Conservation (phyloP, 2,888 invertebrate genomes). For the Esperia sulphurella region DNA sequence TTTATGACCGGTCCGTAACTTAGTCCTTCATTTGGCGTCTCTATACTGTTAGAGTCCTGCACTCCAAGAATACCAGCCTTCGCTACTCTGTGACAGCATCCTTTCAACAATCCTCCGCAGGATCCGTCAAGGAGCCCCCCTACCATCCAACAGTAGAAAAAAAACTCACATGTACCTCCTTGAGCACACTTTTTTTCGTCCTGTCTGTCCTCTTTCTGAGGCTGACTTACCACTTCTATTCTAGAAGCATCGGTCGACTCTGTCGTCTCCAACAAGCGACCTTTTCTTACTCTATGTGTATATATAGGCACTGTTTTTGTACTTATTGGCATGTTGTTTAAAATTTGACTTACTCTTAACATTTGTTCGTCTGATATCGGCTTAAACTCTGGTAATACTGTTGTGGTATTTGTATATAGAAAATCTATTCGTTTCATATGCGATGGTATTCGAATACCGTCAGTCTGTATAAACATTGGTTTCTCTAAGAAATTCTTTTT, state of each 20-base stretch:
- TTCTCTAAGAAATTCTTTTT: slow-evolving; percentile 38
- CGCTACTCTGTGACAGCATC: slow-evolving; percentile 90
- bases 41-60: slow-evolving; percentile 81
- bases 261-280: slow-evolving; percentile 34
- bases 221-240: slow-evolving; percentile 16
- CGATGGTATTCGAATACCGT: slow-evolving; percentile 15
- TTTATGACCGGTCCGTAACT: slow-evolving; percentile 87
- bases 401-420: slow-evolving; percentile 46
- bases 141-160: slow-evolving; percentile 94
- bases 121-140: slow-evolving; percentile 92
- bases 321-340: slow-evolving; percentile 43
- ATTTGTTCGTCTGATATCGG: slow-evolving; percentile 71
- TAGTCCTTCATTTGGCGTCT: slow-evolving; percentile 81
- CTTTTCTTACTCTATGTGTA: slow-evolving; percentile 38
- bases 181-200: slow-evolving; percentile 81
- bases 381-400: slow-evolving; percentile 58
- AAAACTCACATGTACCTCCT: slow-evolving; percentile 93
- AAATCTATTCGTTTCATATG: slow-evolving; percentile 42
- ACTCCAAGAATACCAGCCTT: slow-evolving; percentile 82
- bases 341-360: slow-evolving; percentile 52
- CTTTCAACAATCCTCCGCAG: slow-evolving; percentile 89
- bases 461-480: slow-evolving; percentile 69
- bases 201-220: slow-evolving; percentile 34
- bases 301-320: slow-evolving; percentile 16
- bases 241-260: slow-evolving; percentile 12